Evolutionary conservation across 1,140 invertebrate species (phyloP).

Genomic region (Zaprionus ornatus): DNA sequence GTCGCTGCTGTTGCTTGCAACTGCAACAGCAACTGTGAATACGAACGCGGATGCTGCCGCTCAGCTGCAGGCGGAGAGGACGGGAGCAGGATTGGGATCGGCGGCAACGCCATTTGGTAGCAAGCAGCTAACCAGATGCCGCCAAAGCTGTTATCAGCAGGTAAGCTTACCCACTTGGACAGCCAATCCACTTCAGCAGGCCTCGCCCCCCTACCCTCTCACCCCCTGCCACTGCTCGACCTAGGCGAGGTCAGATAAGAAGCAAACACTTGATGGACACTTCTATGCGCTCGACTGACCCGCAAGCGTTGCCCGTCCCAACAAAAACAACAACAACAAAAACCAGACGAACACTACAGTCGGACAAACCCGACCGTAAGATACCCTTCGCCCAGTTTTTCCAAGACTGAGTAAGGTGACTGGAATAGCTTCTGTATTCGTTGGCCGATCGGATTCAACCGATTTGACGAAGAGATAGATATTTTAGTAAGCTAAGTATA

Average conservation of each 20-base stretch:
- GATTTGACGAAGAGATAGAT: no score
- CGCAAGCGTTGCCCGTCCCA: not conserved
- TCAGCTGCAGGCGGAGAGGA: constrained; percentile 22
- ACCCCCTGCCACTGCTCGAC: constrained; percentile 9
- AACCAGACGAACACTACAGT: not conserved
- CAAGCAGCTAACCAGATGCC: constrained; percentile 74
- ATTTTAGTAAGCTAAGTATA: no score
- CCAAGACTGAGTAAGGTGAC: no score
- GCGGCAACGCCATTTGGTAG: constrained; percentile 36
- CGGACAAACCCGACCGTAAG: no score
- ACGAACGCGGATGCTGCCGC: constrained; percentile 20
- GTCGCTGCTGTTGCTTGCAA: constrained; percentile 22
- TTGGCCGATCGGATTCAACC: no score
- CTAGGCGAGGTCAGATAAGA: constrained; percentile 30
- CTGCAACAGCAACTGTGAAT: not conserved
- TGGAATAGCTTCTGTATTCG: no score
- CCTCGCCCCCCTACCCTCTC: not conserved
- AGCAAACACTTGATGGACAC: constrained; percentile 65
- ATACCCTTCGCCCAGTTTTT: no score
- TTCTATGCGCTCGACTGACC: constrained; percentile 53
- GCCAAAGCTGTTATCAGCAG: constrained; percentile 77
- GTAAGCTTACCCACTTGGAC: constrained; percentile 46
- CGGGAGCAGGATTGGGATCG: not conserved
- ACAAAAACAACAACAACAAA: not conserved
- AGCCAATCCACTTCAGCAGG: not conserved